phyloP scores from a whole-genome alignment of 2,888 invertebrate species.

The Diabrotica balteata region DNA sequence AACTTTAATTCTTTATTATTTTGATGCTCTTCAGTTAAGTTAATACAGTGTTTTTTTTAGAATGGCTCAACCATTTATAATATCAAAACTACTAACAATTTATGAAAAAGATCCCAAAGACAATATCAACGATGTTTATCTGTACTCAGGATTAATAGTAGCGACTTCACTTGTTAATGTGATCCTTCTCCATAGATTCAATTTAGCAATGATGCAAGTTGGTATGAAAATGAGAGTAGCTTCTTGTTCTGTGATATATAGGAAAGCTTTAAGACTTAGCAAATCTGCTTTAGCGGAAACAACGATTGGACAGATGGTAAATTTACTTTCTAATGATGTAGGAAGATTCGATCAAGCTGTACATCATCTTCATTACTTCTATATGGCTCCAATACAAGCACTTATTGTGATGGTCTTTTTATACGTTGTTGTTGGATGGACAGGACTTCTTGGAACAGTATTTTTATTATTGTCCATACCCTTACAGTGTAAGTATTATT shows the following conservation, averaged over 20 bases:
- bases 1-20: too few species aligned
- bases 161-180: conserved; percentile 75
- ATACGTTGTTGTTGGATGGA: conserved; percentile 56
- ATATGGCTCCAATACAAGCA: conserved; percentile 73
- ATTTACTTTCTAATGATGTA: conserved; percentile 61
- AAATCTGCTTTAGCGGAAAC: conserved; percentile 42
- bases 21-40: too few species aligned
- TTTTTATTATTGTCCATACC: conserved; percentile 54
- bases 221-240: conserved; percentile 79
- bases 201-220: conserved; percentile 81
- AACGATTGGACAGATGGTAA: conserved; percentile 46
- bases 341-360: conserved; percentile 82
- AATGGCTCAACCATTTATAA: conserved; percentile 43
- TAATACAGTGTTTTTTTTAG: conserved; percentile 33
- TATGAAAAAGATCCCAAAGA: conserved; percentile 62
- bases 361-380: conserved; percentile 80
- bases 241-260: conserved; percentile 29
- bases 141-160: conserved; percentile 78
- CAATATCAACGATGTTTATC: conserved; percentile 68
- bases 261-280: conserved; percentile 62
- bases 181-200: conserved; percentile 74
- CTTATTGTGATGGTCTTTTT: conserved; percentile 65
- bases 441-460: conserved; percentile 56
- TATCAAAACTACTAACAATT: conserved; percentile 64
- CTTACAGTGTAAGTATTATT: conserved; percentile 48